Evolutionary conservation across 2,113 vertebrate species (phyloP), one percentile per base, ranked within the genome.

Genomic region (Erythrocebus patas): DNA sequence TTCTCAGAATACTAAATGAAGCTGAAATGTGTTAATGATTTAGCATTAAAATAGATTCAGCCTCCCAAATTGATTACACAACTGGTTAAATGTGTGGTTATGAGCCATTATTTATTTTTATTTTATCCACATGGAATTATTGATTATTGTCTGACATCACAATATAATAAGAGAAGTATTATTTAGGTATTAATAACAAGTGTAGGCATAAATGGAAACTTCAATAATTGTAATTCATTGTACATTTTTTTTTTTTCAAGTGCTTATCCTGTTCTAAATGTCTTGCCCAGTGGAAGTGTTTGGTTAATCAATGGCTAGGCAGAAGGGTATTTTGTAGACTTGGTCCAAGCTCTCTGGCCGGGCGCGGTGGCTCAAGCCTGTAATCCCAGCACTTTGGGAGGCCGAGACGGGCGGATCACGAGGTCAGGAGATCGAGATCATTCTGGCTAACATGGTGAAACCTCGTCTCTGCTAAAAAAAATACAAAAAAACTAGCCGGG

Each of bases 281-380:
- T 57, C 20, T 95, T 20, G n/a, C 87, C 52, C 57, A 40, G 30
- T 50, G 81, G n/a, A 93, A 97, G 48, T 95, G 38, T 88, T 89
- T 96, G 32, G 23, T 81, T 96, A 81, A 92, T 93, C 81, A 86
- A 81, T 96, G 94, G 52, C 80, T 86, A 86, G 80, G 72, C 91
- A 96, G 96, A 76, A 83, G 92, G 84, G 94, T 96, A 87, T 96
- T 97, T 97, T 96, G 73, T 94, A 97, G 94, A 93, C 70, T 94
- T 96, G 48, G 45, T 93, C 45, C 76, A 95, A 85, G 76, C 96
- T 93, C 81, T 96, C 68, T 75, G 5, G 40, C 40, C 40, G 40
- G 40, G 40, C 40, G 5, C 40, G 40, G 40, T 43, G 4, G 40
- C 40, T 43, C 40, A 43, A 43, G 40, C 40, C 40, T 43, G 5